These are phyloP conservation scores for Tautogolabrus adspersus DNA, from an alignment of 2,113 vertebrate species.

Conservation along the genomic window DNA sequence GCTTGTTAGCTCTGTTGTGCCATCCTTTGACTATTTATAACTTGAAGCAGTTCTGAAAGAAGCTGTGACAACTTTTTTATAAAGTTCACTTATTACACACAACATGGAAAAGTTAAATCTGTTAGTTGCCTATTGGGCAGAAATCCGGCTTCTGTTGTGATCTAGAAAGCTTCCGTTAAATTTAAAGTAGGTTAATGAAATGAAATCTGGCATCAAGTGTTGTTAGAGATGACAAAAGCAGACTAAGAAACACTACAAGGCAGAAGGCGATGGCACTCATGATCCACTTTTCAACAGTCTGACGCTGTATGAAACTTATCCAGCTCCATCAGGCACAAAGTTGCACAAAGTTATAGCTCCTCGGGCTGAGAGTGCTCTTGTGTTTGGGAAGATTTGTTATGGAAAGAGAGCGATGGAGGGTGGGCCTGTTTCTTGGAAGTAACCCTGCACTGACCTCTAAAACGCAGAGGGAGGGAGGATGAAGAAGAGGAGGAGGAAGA, in stretches of 20 bases:
- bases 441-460: constrained; percentile 69
- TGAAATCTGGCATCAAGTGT: not conserved
- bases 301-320: constrained; percentile 6
- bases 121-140: no score
- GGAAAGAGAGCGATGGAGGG: constrained; percentile 55
- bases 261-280: constrained; percentile 9
- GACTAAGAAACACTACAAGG: not conserved
- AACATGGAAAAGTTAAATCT: no score
- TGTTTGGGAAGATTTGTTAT: constrained; percentile 67
- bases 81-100: no score
- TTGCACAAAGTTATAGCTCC: not conserved
- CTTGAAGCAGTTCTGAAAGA: no score
- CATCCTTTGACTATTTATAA: no score
- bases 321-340: not conserved
- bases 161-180: not conserved
- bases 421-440: constrained; percentile 71
- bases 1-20: no score
- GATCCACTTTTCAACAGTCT: not conserved
- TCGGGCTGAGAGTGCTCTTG: constrained; percentile 1
- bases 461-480: constrained; percentile 34
- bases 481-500: constrained; percentile 39
- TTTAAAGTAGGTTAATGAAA: not conserved
- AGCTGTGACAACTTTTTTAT: no score
- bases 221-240: not conserved
- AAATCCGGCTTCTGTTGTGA: not conserved